phyloP scores from a whole-genome alignment of 2,113 vertebrate species.

The Clinocottus analis region DNA sequence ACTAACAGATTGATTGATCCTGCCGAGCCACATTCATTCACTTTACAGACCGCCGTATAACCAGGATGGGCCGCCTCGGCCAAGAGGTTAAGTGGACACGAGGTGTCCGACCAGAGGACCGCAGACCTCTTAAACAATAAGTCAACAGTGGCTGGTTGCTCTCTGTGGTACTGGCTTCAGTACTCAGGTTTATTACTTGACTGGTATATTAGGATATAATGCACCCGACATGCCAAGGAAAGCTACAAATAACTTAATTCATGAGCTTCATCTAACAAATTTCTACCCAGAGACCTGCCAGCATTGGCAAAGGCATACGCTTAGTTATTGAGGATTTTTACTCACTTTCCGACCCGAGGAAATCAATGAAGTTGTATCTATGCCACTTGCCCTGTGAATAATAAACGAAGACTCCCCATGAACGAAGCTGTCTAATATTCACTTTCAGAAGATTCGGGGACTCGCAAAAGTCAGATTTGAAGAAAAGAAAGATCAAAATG shows the following conservation, averaged over 20 bases:
- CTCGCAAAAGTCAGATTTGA: neutral
- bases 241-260: neutral
- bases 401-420: conserved; percentile 4
- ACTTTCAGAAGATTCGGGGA: conserved; percentile 13
- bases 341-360: neutral
- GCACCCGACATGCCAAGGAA: neutral
- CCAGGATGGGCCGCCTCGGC: conserved; percentile 46
- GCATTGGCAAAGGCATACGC: conserved; percentile 2
- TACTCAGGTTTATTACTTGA: conserved; percentile 14
- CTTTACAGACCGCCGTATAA: conserved; percentile 51
- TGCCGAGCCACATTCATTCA: conserved; percentile 63
- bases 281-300: neutral
- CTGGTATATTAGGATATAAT: neutral
- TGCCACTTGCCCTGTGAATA: conserved; percentile 19
- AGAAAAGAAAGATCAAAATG: neutral
- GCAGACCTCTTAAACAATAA: conserved; percentile 31
- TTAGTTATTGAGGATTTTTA: neutral
- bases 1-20: conserved; percentile 74
- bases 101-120: conserved; percentile 42
- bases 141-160: conserved; percentile 36
- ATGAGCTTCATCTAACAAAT: neutral
- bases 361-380: conserved; percentile 16
- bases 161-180: conserved; percentile 6
- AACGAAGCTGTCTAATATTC: neutral
- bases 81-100: conserved; percentile 69